Evolutionary conservation across 2,888 invertebrate species (phyloP).

Genomic region (Drosophila leonis): DNA sequence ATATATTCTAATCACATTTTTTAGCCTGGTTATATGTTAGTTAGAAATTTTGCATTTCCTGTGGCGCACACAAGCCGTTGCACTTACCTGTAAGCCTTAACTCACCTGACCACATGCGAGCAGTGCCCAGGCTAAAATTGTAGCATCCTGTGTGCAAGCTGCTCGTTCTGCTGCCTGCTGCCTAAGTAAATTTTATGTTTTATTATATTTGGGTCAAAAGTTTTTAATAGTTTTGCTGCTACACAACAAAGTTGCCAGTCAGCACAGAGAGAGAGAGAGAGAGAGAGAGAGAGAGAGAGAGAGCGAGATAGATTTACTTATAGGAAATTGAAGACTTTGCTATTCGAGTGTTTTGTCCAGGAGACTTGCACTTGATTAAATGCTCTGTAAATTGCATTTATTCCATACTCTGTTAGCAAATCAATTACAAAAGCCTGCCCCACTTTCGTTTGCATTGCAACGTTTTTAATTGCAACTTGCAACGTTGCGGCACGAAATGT

Average conservation of each 20-base stretch:
- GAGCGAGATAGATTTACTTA: constrained; percentile 14
- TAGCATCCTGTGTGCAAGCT: constrained; percentile 11
- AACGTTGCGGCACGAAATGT: constrained; percentile 66
- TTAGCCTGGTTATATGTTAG: not conserved
- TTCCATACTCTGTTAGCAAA: constrained; percentile 46
- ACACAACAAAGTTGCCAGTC: constrained; percentile 35
- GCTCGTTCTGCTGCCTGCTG: constrained; percentile 21
- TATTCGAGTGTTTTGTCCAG: constrained; percentile 11
- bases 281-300: not conserved
- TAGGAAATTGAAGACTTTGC: constrained; percentile 55
- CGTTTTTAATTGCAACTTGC: constrained; percentile 70
- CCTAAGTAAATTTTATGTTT: constrained; percentile 72
- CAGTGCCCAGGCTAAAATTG: not conserved
- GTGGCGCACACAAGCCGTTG: not conserved
- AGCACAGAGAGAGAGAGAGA: no score
- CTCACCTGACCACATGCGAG: constrained; percentile 28
- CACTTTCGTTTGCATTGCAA: constrained; percentile 56
- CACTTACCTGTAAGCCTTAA: constrained; percentile 4
- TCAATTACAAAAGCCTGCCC: constrained; percentile 66
- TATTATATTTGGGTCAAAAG: constrained; percentile 80
- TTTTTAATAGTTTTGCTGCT: constrained; percentile 73
- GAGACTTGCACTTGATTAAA: constrained; percentile 34
- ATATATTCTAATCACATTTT: constrained; percentile 9
- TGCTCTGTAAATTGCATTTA: constrained; percentile 33
- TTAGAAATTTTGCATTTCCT: constrained; percentile 21